Percentiles rank a stretch among this genome's conserved stretches.
These are phyloP conservation scores for Microctonus brassicae DNA, from an alignment of 2,888 invertebrate genomes.

Conservation along the genomic window DNA sequence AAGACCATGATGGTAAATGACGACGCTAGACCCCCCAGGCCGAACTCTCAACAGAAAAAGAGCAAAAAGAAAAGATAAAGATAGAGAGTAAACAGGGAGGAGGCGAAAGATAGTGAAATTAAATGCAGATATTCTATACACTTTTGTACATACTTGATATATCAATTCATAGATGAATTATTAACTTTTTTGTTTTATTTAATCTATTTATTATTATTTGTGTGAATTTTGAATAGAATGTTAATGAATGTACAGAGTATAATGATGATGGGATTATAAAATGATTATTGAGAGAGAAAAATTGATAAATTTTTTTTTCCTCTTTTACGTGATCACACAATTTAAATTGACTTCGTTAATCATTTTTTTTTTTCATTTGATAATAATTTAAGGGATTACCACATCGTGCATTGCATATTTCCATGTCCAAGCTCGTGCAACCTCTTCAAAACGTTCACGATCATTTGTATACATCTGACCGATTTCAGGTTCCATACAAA, in stretches of 20 bases:
- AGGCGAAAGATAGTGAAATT: background rate
- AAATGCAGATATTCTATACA: background rate
- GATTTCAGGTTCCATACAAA: slow-evolving; percentile 91
- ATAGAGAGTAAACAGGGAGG: background rate
- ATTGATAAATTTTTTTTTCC: background rate
- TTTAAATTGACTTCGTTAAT: slow-evolving; percentile 39
- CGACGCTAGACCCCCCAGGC: slow-evolving; percentile 40
- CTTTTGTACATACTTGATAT: background rate
- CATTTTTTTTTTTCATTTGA: background rate
- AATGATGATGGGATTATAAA: background rate
- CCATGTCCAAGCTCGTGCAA: slow-evolving; percentile 91
- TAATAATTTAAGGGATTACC: slow-evolving; percentile 61
- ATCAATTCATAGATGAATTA: background rate
- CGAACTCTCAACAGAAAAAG: slow-evolving; percentile 7
- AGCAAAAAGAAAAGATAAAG: background rate
- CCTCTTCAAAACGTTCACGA: slow-evolving; percentile 80
- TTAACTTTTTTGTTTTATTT: background rate
- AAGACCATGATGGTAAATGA: slow-evolving; percentile 39
- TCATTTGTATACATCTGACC: slow-evolving; percentile 84
- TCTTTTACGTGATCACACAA: background rate
- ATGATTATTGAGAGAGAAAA: slow-evolving; percentile 8
- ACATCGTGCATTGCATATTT: slow-evolving; percentile 88
- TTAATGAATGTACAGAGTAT: background rate
- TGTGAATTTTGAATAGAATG: background rate
- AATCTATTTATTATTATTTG: background rate